Base-by-base conservation (phyloP, 2,888 invertebrate genomes). In the Didymodactylos carnosus region DNA sequence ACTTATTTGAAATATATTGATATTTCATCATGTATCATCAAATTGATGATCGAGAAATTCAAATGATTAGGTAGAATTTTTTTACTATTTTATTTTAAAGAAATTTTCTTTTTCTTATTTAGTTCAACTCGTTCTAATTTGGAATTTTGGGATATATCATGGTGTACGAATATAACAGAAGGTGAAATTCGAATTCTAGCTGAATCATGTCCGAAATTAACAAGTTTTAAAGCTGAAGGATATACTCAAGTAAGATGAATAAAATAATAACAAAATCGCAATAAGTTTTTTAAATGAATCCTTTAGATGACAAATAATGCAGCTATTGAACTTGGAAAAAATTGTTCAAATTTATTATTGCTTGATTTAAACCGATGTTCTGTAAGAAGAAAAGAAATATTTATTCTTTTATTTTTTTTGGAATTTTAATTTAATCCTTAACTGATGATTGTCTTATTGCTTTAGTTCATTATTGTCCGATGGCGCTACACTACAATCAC, bases 81-180 rank as follows among this genome's bases (percentile, higher is more conserved):
- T 29, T 69, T 49, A 16, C 10, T 53, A 46, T 43, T 69, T 72
- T 39, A 10, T 19, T 73, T 39, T 39, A 16, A n/a, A 23, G 19
- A 69, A 11, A 72, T n/a, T 27, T 27, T 75, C 43, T 41, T 2
- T 75, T 72, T 53, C 29, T 46, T 70, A 80, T 82, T 39, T 78
- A 84, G 84, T 76, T 92, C 93, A 80, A 93, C 93, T 75, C 97
- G 97, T 85, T 89, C 89, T 75, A 86, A 89, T 79, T 86, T 98
- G 77, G 90, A 90, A 73, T 90, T 92, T 83, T 88, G 98, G 77
- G 94, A 97, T 85, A 89, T 98, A 79, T 94, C 95, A 14, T 98
- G 97, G 97, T 99, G 97, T 85, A 89, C 91, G 83, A 88, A 90
- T 73, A 88, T 98, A 78, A 90, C 92, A 0, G 93, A 95, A 81